Base-by-base conservation (phyloP, 2,797 vertebrate genomes). In the Sebastes minor region DNA sequence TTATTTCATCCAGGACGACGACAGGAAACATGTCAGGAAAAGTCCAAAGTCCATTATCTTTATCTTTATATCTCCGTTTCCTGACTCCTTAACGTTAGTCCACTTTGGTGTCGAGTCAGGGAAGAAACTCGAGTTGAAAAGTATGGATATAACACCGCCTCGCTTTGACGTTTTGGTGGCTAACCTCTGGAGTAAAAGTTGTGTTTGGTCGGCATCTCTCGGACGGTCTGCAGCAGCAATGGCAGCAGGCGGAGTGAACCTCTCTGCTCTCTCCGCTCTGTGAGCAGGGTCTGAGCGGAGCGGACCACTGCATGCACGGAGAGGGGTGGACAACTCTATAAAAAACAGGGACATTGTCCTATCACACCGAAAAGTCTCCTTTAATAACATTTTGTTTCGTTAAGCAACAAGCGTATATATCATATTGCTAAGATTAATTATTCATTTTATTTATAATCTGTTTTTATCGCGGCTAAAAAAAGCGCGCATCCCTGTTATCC, bases 31-130 rank as follows among this genome's bases (percentile, higher is more conserved):
- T 96, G 94, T 91, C 95, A 92, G 93, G 91, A 94, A 91, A 89
- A 94, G 95, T 96, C 93, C 94, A 95, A 96, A 96, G 95, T 97
- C 96, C 95, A 95, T 94, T 92, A 92, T 95, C 91, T 92, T 14
- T 42, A 16, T 42, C 38, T 42, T 42, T 42, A 42, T 93, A 92
- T 95, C 93, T 84, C 75, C 89, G 64, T 23, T 16, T 76, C 69
- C 78, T 42, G 67, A 71, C 63, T 78, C 74, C 77, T 88, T 73
- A 73, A 66, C 76, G 82, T 68, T 79, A 81, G 68, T 90, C 89
- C 89, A 9, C 56, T 30, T 61, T 46, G 79, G 75, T 76, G 35
- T 49, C 78, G 86, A 92, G 65, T 83, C 91, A 85, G 88, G 84
- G 69, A 77, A 86, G 74, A 79, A 87, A 76, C 30, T 76, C 62